Base-by-base conservation (phyloP, 2,888 invertebrate genomes). In the Thalpophila matura region DNA sequence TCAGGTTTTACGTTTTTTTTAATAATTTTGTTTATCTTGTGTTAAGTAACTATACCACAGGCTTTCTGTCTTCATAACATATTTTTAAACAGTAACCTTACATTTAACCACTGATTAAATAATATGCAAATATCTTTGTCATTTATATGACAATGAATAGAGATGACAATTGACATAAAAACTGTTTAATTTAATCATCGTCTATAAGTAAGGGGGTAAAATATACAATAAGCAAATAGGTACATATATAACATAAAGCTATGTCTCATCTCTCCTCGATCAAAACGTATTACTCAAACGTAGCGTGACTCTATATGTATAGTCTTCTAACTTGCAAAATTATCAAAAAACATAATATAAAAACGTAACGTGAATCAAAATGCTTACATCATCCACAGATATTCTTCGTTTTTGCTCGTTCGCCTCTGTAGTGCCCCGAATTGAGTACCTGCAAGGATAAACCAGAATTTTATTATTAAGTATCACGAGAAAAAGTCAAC, bases 321-420 rank as follows among this genome's bases (percentile, higher is more conserved):
- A 16, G 9, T 16, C 16, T 37, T 5, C n/a, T 20, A 35, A 26
- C 4, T 38, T 22, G 14, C 14, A 20, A n/a, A n/a, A n/a, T n/a
- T 43, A 18, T 20, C 0, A 40, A 12, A 26, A 26, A 9, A 9
- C 1, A 27, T n/a, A 43, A 40, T 49, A 29, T 24, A 46, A 47
- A 35, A 22, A 29, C 2, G 0, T 31, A 43, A 45, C 9, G 27
- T 14, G 24, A 26, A 53, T 31, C 16, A 46, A 14, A 1, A 12
- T 46, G 87, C 95, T 94, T 82, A 94, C 95, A 95, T 91, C 92
- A 95, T 94, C 91, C 93, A 94, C 63, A 94, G 83, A 71, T 94
- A 94, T 64, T 94, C 95, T 49, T 95, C 94, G 65, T 58, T 89
- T 78, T 93, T 94, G 84, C 89, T 93, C 12, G 89, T 79, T 74